These are phyloP conservation scores for Amniataba percoides DNA, from an alignment of 2,797 vertebrate genomes.

Conservation along the genomic window DNA sequence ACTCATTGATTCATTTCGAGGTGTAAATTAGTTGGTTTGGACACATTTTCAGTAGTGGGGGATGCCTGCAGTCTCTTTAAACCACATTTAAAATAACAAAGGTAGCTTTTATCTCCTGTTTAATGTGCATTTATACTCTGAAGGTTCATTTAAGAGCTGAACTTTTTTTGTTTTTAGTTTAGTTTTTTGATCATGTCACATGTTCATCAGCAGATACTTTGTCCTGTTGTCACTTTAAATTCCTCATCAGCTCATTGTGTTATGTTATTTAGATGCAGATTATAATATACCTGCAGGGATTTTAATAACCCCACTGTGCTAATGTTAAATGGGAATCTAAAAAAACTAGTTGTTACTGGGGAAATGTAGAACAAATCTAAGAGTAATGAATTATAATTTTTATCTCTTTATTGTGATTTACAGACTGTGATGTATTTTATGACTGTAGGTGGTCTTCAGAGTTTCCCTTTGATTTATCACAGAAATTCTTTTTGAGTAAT, in stretches of 20 bases:
- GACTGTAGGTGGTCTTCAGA: too few relatives aligned
- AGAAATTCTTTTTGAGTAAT: neutral
- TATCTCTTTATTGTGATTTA: too few relatives aligned
- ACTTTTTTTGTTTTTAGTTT: too few relatives aligned
- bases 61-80: neutral
- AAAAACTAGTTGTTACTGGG: neutral
- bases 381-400: neutral
- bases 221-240: neutral
- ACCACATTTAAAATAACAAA: neutral
- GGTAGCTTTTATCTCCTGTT: conserved; percentile 27
- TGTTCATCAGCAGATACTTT: neutral
- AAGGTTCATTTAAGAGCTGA: too few relatives aligned
- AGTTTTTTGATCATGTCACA: neutral
- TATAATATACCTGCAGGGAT: neutral
- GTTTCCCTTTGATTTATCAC: neutral
- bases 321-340: too few relatives aligned
- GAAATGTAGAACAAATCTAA: neutral
- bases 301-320: too few relatives aligned
- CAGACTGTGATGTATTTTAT: too few relatives aligned
- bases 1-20: conserved; percentile 59
- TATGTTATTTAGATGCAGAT: too few relatives aligned
- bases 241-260: too few relatives aligned
- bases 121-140: conserved; percentile 11
- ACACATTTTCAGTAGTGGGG: conserved; percentile 21
- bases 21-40: conserved; percentile 55